These are phyloP conservation scores for Oncorhynchus masou DNA, from an alignment of 2,113 vertebrate genomes.

Conservation along the genomic window DNA sequence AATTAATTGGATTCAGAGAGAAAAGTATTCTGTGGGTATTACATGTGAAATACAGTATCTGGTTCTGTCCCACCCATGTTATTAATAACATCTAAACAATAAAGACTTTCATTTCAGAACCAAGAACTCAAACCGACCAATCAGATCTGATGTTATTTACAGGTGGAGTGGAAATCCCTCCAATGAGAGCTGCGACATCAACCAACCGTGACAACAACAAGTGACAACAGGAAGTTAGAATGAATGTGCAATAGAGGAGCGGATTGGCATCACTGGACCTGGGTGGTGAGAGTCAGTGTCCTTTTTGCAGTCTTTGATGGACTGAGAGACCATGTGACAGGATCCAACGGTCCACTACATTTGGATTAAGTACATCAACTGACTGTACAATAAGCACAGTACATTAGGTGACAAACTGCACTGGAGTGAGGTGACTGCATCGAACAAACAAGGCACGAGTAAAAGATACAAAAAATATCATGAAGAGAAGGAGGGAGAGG, in stretches of 20 bases:
- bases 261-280: slow-evolving; percentile 63
- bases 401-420: slow-evolving; percentile 48
- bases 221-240: slow-evolving; percentile 36
- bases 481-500: slow-evolving; percentile 26
- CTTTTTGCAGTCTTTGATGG: slow-evolving; percentile 60
- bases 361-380: slow-evolving; percentile 69
- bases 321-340: slow-evolving; percentile 37
- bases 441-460: slow-evolving; percentile 70
- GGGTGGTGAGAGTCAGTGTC: slow-evolving; percentile 37
- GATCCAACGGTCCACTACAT: slow-evolving; percentile 49
- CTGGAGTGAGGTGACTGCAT: slow-evolving; percentile 64
- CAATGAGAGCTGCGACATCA: slow-evolving; percentile 59
- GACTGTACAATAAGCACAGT: slow-evolving; percentile 57
- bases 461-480: slow-evolving; percentile 38
- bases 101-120: background rate
- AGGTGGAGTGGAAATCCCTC: slow-evolving; percentile 44
- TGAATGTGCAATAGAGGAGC: slow-evolving; percentile 55
- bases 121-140: slow-evolving; percentile 26
- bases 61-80: slow-evolving; percentile 32
- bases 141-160: slow-evolving; percentile 57
- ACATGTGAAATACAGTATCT: background rate
- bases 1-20: slow-evolving; percentile 13
- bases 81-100: slow-evolving; percentile 40
- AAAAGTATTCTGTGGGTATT: no score
- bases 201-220: slow-evolving; percentile 66